phyloP scores from a whole-genome alignment of 2,888 invertebrate species.

The Spialia ferax region DNA sequence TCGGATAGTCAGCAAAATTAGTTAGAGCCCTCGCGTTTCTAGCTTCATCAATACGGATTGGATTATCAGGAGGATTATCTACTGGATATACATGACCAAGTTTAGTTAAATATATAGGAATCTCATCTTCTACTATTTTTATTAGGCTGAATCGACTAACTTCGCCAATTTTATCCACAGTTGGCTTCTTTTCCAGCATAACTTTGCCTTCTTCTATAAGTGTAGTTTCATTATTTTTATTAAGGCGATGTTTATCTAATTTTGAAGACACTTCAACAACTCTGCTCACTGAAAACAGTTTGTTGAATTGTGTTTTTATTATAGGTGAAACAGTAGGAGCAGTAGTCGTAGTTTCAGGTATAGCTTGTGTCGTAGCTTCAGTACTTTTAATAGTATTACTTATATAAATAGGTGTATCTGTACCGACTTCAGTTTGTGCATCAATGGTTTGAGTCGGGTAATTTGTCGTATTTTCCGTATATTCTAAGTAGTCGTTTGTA shows the following conservation, averaged over 20 bases:
- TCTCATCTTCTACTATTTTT: conserved; percentile 88
- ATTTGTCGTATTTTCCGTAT: conserved; percentile 62
- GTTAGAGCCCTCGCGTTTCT: conserved; percentile 79
- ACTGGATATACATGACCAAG: conserved; percentile 80
- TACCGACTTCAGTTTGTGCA: conserved; percentile 52
- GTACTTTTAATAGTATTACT: conserved; percentile 44
- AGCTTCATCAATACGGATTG: conserved; percentile 81
- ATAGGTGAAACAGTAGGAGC: conserved; percentile 63
- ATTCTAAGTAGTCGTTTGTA: conserved; percentile 75
- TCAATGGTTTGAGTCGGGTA: conserved; percentile 61
- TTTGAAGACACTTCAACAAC: conserved; percentile 90
- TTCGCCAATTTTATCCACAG: conserved; percentile 89
- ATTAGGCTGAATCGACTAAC: conserved; percentile 90
- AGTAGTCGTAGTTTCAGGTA: conserved; percentile 60
- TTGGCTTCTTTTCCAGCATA: conserved; percentile 87
- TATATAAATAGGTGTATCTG: conserved; percentile 47
- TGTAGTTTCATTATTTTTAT: conserved; percentile 84
- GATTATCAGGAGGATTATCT: conserved; percentile 79
- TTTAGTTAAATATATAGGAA: conserved; percentile 81
- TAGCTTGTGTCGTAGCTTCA: conserved; percentile 46
- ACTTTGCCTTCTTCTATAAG: conserved; percentile 82
- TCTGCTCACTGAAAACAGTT: conserved; percentile 89
- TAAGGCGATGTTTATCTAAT: conserved; percentile 86
- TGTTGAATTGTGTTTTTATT: conserved; percentile 84
- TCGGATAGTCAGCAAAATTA: conserved; percentile 69